Conservation (phyloP, 2,113 vertebrate genomes). For the Tragelaphus strepsiceros region DNA sequence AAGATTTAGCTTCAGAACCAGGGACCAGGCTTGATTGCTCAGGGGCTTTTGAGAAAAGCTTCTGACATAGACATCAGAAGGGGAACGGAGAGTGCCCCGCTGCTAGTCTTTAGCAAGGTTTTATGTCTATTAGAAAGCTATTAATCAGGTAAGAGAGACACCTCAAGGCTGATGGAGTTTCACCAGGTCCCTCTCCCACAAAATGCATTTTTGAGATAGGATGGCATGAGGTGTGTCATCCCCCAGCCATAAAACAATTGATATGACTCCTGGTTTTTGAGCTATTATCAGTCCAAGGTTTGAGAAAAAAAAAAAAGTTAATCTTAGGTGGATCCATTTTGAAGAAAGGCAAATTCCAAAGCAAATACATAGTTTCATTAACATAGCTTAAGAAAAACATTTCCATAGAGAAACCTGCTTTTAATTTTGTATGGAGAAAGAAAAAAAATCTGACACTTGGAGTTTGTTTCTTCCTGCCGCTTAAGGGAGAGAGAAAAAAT, state of each 20-base stretch:
- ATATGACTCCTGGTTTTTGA: not conserved
- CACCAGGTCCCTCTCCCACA: not conserved
- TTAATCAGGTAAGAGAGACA: not conserved
- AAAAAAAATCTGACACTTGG: not conserved
- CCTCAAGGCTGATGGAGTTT: not conserved
- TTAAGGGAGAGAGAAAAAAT: not conserved
- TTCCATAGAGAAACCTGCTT: not conserved
- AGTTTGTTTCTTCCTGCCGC: not conserved
- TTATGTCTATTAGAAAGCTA: not conserved
- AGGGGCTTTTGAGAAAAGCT: not conserved
- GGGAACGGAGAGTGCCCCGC: not conserved
- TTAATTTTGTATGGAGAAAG: not conserved
- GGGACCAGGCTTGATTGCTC: not conserved
- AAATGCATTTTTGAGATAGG: not conserved
- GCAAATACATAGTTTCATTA: not conserved
- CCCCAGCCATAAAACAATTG: not conserved
- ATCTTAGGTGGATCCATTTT: not conserved
- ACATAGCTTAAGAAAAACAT: not conserved
- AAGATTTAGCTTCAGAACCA: not conserved
- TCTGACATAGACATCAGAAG: not conserved
- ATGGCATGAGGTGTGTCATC: not conserved
- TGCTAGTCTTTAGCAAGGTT: not conserved
- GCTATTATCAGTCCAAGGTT: not conserved
- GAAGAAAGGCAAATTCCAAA: not conserved
- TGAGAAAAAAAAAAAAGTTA: not conserved